Conservation (phyloP, 2,888 invertebrate species). For the Melipona bicolor region DNA sequence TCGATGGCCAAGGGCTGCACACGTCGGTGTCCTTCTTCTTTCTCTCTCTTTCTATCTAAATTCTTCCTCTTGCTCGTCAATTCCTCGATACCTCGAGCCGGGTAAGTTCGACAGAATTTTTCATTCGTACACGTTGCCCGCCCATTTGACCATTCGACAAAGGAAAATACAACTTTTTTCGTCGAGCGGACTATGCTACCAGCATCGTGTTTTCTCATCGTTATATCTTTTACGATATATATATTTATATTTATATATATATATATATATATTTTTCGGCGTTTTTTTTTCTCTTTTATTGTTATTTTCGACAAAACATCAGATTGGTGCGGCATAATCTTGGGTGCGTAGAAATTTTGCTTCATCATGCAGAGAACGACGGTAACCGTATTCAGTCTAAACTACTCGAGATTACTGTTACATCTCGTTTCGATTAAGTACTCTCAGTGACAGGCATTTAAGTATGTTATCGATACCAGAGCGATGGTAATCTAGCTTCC, state of each 20-base stretch:
- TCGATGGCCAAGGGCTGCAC: background rate
- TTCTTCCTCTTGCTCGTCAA: background rate
- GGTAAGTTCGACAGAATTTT: conserved; percentile 35
- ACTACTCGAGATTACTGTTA: conserved; percentile 68
- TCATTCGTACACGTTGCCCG: conserved; percentile 23
- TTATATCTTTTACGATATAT: background rate
- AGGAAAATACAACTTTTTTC: conserved; percentile 23
- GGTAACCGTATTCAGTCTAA: conserved; percentile 71
- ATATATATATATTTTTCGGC: background rate
- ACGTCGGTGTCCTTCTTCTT: background rate
- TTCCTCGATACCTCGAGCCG: conserved; percentile 33
- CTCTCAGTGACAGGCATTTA: conserved; percentile 65
- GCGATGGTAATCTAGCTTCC: conserved; percentile 14
- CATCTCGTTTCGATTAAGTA: conserved; percentile 55
- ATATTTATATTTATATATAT: background rate
- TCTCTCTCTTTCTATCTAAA: conserved; percentile 5
- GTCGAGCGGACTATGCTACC: conserved; percentile 46
- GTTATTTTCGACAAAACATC: conserved; percentile 44
- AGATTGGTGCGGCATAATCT: conserved; percentile 71
- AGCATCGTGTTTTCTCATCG: conserved; percentile 7
- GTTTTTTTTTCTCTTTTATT: conserved; percentile 1
- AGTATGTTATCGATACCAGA: conserved; percentile 51
- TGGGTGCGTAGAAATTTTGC: conserved; percentile 75
- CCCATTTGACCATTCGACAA: conserved; percentile 25
- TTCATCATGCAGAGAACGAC: conserved; percentile 75